Percentiles rank a stretch among this genome's conserved stretches.
Evolutionary conservation across 1,140 invertebrate species (phyloP).

Genomic region (Harpegnathos saltator): DNA sequence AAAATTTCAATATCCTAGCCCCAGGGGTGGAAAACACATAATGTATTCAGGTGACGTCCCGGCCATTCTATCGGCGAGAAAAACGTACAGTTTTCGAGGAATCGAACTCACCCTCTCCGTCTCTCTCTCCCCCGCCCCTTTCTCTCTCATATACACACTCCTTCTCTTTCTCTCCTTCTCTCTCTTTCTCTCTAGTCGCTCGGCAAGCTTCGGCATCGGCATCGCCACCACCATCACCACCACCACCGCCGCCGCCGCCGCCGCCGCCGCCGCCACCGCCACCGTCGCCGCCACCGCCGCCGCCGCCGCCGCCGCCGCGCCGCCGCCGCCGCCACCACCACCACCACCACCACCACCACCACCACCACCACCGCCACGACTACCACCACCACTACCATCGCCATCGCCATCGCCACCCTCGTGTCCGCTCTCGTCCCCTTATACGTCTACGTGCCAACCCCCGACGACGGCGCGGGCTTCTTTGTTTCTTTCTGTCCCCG

Average conservation of each 20-base stretch:
- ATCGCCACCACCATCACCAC: slow-evolving; percentile 75
- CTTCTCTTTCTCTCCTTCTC: slow-evolving; percentile 54
- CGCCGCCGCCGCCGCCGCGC: no score
- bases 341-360: slow-evolving; percentile 13
- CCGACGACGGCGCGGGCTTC: slow-evolving; percentile 71
- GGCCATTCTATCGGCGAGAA: slow-evolving; percentile 86
- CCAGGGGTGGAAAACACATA: slow-evolving; percentile 86
- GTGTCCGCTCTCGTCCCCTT: slow-evolving; percentile 59
- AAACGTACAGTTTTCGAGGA: slow-evolving; percentile 86
- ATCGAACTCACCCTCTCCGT: slow-evolving; percentile 81
- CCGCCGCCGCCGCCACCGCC: slow-evolving; percentile 63
- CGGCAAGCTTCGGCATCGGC: slow-evolving; percentile 76
- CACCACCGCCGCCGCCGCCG: slow-evolving; percentile 10
- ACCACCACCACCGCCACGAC: slow-evolving; percentile 73
- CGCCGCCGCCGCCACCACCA: slow-evolving; percentile 74
- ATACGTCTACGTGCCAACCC: slow-evolving; percentile 60
- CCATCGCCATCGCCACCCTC: slow-evolving; percentile 48
- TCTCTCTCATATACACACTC: no score
- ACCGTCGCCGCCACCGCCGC: no score
- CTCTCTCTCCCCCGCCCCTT: slow-evolving; percentile 24
- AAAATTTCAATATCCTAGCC: slow-evolving; percentile 87
- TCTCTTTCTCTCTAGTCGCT: slow-evolving; percentile 32
- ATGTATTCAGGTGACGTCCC: slow-evolving; percentile 86
- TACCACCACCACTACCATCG: slow-evolving; percentile 40
- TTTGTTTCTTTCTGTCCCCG: slow-evolving; percentile 78